Percentiles rank a stretch among this genome's conserved stretches.
These are phyloP conservation scores for Zapus hudsonius DNA, from an alignment of 2,113 vertebrate species.

Conservation along the genomic window DNA sequence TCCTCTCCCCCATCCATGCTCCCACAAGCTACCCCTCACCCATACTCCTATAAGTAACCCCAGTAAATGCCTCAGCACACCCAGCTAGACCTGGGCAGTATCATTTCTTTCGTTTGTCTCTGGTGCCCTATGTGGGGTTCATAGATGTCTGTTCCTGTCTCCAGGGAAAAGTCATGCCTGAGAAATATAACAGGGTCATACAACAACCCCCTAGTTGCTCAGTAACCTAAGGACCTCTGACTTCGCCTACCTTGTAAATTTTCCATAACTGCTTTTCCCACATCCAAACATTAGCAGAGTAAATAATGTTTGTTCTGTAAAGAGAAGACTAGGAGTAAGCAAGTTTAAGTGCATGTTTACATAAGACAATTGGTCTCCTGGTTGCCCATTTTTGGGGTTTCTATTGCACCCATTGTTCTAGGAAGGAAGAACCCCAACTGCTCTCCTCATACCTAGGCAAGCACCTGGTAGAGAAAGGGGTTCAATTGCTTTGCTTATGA, in stretches of 20 bases:
- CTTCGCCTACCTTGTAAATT: background rate
- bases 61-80: background rate
- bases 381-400: background rate
- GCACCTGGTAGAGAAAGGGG: background rate
- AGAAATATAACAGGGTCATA: background rate
- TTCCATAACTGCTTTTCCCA: background rate
- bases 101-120: background rate
- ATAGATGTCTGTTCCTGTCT: background rate
- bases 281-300: background rate
- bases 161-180: background rate
- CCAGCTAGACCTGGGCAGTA: background rate
- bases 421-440: background rate
- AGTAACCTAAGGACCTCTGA: background rate
- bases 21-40: background rate
- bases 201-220: background rate
- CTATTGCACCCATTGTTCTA: background rate
- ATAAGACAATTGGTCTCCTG: background rate
- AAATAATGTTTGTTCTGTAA: background rate
- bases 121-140: background rate
- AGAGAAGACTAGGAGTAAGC: background rate
- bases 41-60: background rate
- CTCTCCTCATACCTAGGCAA: background rate
- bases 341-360: background rate
- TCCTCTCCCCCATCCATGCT: too few relatives aligned
- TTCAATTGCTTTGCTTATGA: background rate